Base-by-base conservation (phyloP, 2,888 invertebrate species). In the Cryptocephalus primarius region DNA sequence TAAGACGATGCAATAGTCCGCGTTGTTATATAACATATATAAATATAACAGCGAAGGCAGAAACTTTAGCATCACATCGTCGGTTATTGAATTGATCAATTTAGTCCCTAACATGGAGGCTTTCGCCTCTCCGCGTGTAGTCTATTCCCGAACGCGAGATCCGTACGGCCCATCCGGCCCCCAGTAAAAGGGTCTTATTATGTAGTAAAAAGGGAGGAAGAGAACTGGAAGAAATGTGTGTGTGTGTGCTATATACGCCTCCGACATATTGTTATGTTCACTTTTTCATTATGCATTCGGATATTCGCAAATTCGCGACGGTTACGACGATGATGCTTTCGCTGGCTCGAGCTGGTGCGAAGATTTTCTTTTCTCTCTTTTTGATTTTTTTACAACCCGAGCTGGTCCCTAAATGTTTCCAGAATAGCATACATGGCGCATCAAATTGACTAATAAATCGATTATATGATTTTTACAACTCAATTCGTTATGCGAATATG, bases 11-110 rank as follows among this genome's bases (percentile, higher is more conserved):
- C 36, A 36, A 36, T 36, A 36, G 36, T 36, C 36, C 12, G 12
- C 11, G 11, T 36, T 36, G 22, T 22, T 22, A 22, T 22, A 6
- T 22, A 22, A 22, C 22, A 22, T 22, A 22, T 22, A 64, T 66
- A 66, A 66, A 65, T 64, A 64, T 66, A 67, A 66, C 64, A 62
- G 61, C 61, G 62, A 59, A 66, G 64, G 66, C 66, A 60, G 65
- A 62, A 66, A 63, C 62, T 64, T 68, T 66, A 68, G 60, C 66
- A 57, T 62, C 65, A 67, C 67, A 66, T 68, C 68, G 67, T 22
- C 58, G 69, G 70, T 70, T 70, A 70, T 70, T 69, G 69, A 70
- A 70, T 70, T 68, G 69, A 69, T 70, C 70, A 70, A 70, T 70
- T 69, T 65, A 64, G 12, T 66, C 60, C 66, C 61, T 66, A 63